phyloP scores from a whole-genome alignment of 2,797 vertebrate species.

The Semotilus atromaculatus region DNA sequence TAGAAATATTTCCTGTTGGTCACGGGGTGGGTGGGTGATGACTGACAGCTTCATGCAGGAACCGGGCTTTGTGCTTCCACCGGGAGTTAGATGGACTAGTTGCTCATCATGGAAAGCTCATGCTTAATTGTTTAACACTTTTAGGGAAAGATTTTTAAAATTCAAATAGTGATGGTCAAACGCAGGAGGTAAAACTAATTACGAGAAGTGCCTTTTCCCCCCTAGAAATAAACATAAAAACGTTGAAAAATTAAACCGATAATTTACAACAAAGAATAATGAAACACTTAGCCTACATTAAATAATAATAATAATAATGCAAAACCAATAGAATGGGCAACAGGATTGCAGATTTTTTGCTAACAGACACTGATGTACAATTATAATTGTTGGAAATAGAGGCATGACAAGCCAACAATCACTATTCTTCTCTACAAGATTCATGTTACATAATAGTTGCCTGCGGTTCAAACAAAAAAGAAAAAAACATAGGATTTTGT shows the following conservation, averaged over 20 bases:
- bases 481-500: neutral
- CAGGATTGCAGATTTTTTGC: neutral
- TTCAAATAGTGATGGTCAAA: neutral
- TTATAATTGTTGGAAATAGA: neutral
- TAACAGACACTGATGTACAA: neutral
- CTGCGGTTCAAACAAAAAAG: neutral
- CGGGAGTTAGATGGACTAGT: neutral
- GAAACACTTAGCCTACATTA: neutral
- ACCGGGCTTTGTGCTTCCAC: neutral
- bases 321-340: neutral
- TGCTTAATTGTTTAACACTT: neutral
- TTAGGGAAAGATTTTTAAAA: neutral
- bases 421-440: neutral
- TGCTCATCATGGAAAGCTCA: neutral
- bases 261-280: neutral
- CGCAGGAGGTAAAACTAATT: neutral
- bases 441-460: neutral
- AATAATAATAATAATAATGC: neutral
- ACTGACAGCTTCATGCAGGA: neutral
- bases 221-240: neutral
- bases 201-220: neutral
- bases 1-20: neutral
- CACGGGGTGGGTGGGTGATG: neutral
- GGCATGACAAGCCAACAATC: neutral
- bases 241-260: neutral